Evolutionary conservation across 2,888 invertebrate genomes (phyloP).

Genomic region (Melanotus villosus): DNA sequence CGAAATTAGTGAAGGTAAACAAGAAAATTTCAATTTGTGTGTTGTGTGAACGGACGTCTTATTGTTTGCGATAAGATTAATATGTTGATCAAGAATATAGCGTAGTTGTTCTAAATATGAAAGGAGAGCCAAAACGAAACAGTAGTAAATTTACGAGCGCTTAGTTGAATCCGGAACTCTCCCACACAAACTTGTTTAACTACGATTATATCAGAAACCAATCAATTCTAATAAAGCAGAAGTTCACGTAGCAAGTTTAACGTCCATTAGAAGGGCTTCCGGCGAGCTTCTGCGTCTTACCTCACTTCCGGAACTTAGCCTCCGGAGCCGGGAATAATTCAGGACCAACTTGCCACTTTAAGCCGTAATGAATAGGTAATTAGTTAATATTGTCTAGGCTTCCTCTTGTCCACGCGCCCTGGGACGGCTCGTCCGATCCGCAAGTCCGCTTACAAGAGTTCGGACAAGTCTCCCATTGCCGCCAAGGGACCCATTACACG

Average conservation of each 20-base stretch:
- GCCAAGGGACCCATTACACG: conserved; percentile 67
- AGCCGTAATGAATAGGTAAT: conserved; percentile 71
- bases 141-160: conserved; percentile 24
- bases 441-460: conserved; percentile 54
- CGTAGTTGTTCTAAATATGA: no score
- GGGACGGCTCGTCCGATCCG: conserved; percentile 49
- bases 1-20: no score
- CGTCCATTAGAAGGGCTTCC: conserved; percentile 65
- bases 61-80: no score
- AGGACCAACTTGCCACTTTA: conserved; percentile 69
- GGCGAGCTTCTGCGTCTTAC: conserved; percentile 67
- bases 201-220: conserved; percentile 58
- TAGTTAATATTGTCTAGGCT: conserved; percentile 66
- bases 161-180: conserved; percentile 28
- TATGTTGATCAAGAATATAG: no score
- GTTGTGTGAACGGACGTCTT: no score
- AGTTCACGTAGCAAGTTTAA: conserved; percentile 50
- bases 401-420: conserved; percentile 65
- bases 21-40: no score
- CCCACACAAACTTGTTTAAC: conserved; percentile 52
- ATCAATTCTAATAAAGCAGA: conserved; percentile 67
- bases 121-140: no score
- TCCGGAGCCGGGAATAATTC: conserved; percentile 68
- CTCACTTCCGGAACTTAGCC: conserved; percentile 67
- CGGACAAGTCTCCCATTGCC: conserved; percentile 58